A percentile compares a stretch with the other conserved stretches of the same genome.
Evolutionary conservation across 2,797 vertebrate species (phyloP).

Genomic region (Fratercula arctica): DNA sequence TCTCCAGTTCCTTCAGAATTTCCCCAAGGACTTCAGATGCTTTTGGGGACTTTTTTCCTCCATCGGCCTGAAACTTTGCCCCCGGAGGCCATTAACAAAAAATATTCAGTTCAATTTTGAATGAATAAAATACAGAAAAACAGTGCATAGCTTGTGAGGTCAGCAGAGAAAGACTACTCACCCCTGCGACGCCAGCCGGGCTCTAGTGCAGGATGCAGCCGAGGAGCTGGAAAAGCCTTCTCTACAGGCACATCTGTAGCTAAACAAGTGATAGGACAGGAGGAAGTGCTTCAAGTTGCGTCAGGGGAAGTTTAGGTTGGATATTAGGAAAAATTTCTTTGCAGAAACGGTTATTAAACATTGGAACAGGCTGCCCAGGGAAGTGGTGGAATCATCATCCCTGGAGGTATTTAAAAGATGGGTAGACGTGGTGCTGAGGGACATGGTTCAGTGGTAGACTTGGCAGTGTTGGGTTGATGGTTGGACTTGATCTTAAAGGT

Average conservation of each 20-base stretch:
- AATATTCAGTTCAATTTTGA: neutral
- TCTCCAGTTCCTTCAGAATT: neutral
- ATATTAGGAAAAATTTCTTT: no score
- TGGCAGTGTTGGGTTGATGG: no score
- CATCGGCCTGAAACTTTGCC: rapidly evolving
- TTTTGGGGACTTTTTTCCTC: rapidly evolving
- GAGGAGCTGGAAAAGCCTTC: neutral
- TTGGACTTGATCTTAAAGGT: no score
- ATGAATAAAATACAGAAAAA: neutral
- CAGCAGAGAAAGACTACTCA: neutral
- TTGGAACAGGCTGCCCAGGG: no score
- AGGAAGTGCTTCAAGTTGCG: no score
- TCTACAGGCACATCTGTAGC: neutral
- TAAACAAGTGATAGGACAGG: neutral
- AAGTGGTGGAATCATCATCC: no score
- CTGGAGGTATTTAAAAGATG: no score
- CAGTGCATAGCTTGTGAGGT: neutral
- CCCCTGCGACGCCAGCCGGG: rapidly evolving
- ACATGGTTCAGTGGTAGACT: no score
- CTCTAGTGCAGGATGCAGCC: rapidly evolving
- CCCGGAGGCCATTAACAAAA: neutral
- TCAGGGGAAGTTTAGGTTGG: no score
- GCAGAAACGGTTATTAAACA: no score
- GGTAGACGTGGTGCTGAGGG: no score
- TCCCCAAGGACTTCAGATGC: neutral